Base-by-base conservation (phyloP, 35 echinoderm and acorn worm genomes). In the Heliocidaris tuberculata region DNA sequence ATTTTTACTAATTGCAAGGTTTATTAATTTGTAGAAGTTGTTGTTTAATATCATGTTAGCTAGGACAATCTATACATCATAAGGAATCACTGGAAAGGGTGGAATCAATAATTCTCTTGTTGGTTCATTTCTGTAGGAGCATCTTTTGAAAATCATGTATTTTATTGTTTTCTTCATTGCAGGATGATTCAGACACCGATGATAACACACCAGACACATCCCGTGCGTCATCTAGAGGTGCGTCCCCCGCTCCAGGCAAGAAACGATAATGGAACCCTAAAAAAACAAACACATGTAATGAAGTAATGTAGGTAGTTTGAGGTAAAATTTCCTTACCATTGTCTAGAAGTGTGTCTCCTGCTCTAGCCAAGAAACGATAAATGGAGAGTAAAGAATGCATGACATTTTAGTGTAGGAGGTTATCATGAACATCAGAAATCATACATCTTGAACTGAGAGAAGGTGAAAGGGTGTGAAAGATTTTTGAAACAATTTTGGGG, bases 151-250 rank as follows among this genome's bases (percentile, higher is more conserved):
- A 19, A 15, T 60, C 2, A 60, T 15, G 59, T 60, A 15, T 10
- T 2, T 60, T 9, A 60, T 19, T 15, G 19, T 60, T 60, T 60
- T 60, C 24, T 19, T 49, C 30, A 95, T 94, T 54, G 48, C 85
- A 97, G 96, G 97, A 97, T 47, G 95, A 95, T n/a, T 97, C 98
- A 59, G 98, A 96, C 21, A 96, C 95, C 19, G 97, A 98, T 29
- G 93, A 95, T 92, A 97, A 99, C 88, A 97, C 98, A 19, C 95
- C 97, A 48, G 96, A 97, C 42, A 97, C 98, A 13, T 99, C 98
- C 48, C 92, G 98, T 52, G 85, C 96, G 10, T 97, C 97, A 19
- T 99, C 98, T 42, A 93, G 98, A 2, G 98, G 96, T 2, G 98
- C 95, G 50, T 99, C 98, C 17, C 98, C 98, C 59, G 98, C 97